Evolutionary conservation across 1,140 invertebrate genomes (phyloP).

Genomic region (Zeugodacus cucurbitae): DNA sequence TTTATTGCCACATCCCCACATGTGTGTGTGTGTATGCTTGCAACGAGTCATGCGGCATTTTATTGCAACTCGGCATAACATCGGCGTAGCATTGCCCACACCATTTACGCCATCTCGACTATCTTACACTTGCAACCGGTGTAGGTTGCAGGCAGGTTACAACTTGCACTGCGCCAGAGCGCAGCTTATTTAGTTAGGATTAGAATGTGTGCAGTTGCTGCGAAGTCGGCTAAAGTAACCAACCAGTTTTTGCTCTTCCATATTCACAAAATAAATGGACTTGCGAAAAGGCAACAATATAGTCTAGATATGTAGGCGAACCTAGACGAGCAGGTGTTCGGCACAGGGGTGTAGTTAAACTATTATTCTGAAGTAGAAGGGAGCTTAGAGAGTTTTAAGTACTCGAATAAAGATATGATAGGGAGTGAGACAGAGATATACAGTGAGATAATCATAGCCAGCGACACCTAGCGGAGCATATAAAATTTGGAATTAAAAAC

Average conservation of each 20-base stretch:
- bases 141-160: neutral
- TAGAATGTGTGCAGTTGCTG: slow-evolving; percentile 25
- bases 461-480: too few species aligned
- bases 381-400: too few species aligned
- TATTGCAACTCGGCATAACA: neutral
- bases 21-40: neutral
- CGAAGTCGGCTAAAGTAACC: neutral
- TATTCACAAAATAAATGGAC: neutral
- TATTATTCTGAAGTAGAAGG: too few species aligned
- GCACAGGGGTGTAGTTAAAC: too few species aligned
- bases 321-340: too few species aligned
- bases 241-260: neutral
- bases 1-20: neutral
- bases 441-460: too few species aligned
- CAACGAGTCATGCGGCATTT: neutral
- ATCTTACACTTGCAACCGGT: neutral
- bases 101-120: neutral
- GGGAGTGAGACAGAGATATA: too few species aligned
- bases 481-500: too few species aligned
- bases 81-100: slow-evolving; percentile 27
- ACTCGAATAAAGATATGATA: too few species aligned
- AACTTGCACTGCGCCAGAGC: neutral
- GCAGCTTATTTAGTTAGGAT: slow-evolving; percentile 4
- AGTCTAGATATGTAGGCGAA: too few species aligned
- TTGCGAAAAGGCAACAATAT: neutral